Base-by-base conservation (phyloP, 1,140 invertebrate species). In the honey bee (Apis mellifera) region DNA sequence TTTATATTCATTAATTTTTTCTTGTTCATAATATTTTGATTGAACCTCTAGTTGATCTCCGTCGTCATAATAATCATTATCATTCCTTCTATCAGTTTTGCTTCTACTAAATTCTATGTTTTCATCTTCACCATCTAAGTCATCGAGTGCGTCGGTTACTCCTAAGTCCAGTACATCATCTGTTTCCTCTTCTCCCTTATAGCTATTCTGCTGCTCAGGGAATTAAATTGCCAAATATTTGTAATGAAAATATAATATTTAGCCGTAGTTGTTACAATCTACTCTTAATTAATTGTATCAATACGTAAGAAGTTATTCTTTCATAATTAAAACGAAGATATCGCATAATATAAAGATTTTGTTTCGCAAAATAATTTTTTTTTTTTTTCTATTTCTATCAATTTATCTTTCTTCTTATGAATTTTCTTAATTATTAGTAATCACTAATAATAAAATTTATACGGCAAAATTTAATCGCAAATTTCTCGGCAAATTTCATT, bases 171-270 rank as follows among this genome's bases (percentile, higher is more conserved):
- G 89, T 79, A 94, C 92, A 89, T 94, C 94, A 84, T 94, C 94
- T 87, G 92, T 94, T 88, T 94, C 94, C 91, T 94, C 94, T 92
- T 94, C 93, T 92, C 91, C 94, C 90, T 94, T 94, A 94, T 91
- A 92, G 93, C 90, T 93, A 93, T 91, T 93, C 91, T 93, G 92
- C 93, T 94, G 93, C 93, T 93, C 92, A 89, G 86, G 90, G 92
- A 93, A 94, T 93, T 92, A 94, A 94, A 94, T 93, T 92, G 89
- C 91, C 91, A 92, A 89, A 93, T 90, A 88, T 89, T 89, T 89
- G 86, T 88, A 89, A 88, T 88, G 84, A 48, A 88, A 85, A 82
- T 84, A 85, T 65, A 55, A 83, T 65, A 85, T 74, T 83, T 77
- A 80, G 60, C 83, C 77, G 71, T 72, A 52, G 59, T 85, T 64